Evolutionary conservation across 2,113 vertebrate genomes (phyloP), one percentile per base, ranked within the genome.

Genomic region (Cygnus buccinator): DNA sequence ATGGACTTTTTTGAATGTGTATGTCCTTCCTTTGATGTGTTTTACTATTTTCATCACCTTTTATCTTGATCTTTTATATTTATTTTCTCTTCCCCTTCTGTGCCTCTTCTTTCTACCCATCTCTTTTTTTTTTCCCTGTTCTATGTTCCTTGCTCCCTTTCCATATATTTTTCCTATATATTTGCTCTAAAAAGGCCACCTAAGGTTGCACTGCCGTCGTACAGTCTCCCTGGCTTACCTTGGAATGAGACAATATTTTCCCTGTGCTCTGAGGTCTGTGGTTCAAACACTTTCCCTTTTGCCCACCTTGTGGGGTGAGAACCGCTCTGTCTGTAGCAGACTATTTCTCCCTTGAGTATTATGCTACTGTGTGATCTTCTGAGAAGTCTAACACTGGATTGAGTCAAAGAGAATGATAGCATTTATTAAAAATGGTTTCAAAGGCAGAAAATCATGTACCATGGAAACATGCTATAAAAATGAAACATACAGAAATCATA

Each of bases 201-300:
- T 94, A 91, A 96, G 91, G 88, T 95, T 95, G 66, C 74, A 52
- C 44, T 87, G 90, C 87, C 29, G 6, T 87, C 85, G 91, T 75
- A 62, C 33, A 70, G 74, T 75, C 76, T 92, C 52, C 75, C 50
- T 94, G 85, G 83, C 61, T 96, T 95, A 86, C 94, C 31, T 84
- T 94, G 66, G 87, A 97, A 87, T 35, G 75, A 92, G 89, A 96
- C 87, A 95, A 25, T 93, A 84, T 95, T 96, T 94, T 85, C 74
- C 89, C 78, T 96, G 84, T 96, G 58, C 94, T 97, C 85, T 97
- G 90, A 92, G 87, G 91, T 96, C 82, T 95, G 95, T 82, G 87
- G 93, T 95, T 96, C 70, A 95, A 93, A 90, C 16, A 57, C 62
- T 75, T 76, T 90, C 78, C 73, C 57, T 94, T 95, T 89, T 95